A percentile compares a stretch with the other conserved stretches of the same genome.
Conservation (phyloP, 35 echinoderm and acorn worm genomes). For the Apostichopus californicus region DNA sequence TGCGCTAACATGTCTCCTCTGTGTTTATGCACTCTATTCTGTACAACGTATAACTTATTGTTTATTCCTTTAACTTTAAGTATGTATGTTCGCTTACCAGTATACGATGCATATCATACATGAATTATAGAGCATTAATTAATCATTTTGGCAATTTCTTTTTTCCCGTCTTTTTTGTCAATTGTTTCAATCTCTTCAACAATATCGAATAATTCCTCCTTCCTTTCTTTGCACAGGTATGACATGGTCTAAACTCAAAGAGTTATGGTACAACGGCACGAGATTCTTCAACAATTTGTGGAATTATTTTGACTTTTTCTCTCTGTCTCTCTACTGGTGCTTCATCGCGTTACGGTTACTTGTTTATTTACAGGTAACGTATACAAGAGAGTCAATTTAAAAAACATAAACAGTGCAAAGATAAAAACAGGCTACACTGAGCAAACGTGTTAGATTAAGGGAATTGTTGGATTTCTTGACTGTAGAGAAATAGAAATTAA, state of each 20-base stretch:
- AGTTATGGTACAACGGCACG: slow-evolving; percentile 94
- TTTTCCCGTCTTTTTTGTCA: neutral
- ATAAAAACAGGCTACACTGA: too few species aligned
- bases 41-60: too few species aligned
- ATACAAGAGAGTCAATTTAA: too few species aligned
- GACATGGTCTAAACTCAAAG: slow-evolving; percentile 96
- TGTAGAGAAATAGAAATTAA: too few species aligned
- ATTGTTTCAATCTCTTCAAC: neutral
- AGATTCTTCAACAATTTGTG: slow-evolving; percentile 90
- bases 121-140: neutral
- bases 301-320: slow-evolving; percentile 99
- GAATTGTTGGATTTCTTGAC: too few species aligned
- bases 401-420: too few species aligned
- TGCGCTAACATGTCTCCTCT: too few species aligned
- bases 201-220: neutral
- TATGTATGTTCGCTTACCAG: too few species aligned
- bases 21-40: too few species aligned
- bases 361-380: slow-evolving; percentile 77
- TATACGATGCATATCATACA: too few species aligned
- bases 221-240: slow-evolving; percentile 58
- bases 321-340: slow-evolving; percentile 84
- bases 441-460: too few species aligned
- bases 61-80: too few species aligned
- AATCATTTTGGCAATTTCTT: neutral
- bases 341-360: slow-evolving; percentile 84